Evolutionary conservation across 1,140 invertebrate species (phyloP).

Genomic region (Drosophila ohnishii): DNA sequence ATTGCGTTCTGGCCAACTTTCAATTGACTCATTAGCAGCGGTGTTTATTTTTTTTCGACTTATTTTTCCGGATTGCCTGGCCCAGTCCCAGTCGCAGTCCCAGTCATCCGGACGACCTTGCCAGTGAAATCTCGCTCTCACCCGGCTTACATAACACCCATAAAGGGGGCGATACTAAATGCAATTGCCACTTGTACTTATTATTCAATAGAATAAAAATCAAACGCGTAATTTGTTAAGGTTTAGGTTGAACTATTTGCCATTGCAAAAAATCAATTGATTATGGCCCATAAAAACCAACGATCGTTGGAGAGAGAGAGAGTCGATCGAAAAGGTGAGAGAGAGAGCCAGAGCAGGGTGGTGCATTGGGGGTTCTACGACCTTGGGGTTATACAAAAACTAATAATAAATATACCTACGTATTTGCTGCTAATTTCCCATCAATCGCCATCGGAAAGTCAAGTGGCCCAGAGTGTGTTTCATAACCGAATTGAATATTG

Average conservation of each 20-base stretch:
- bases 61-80: conserved; percentile 39
- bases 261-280: conserved; percentile 20
- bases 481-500: conserved; percentile 28
- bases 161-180: conserved; percentile 21
- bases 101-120: conserved; percentile 33
- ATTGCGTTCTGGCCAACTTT: conserved; percentile 57
- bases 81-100: conserved; percentile 25
- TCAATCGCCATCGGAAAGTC: conserved; percentile 9
- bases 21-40: conserved; percentile 25
- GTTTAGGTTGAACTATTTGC: conserved; percentile 21
- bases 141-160: conserved; percentile 27
- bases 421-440: conserved; percentile 24
- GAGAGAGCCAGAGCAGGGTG: not conserved
- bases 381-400: conserved; percentile 40
- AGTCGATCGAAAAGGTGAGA: not conserved
- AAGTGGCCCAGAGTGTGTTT: conserved; percentile 7
- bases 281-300: conserved; percentile 24
- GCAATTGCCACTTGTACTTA: conserved; percentile 24
- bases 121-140: conserved; percentile 24
- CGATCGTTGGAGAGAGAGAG: conserved; percentile 10
- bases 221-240: conserved; percentile 47
- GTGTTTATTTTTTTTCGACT: conserved; percentile 7
- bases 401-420: conserved; percentile 33
- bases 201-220: conserved; percentile 38
- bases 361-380: conserved; percentile 14